Percentiles rank a stretch among this genome's conserved stretches.
phyloP scores from a whole-genome alignment of 35 echinoderm and acorn worm genomes.

The Acanthaster planci region DNA sequence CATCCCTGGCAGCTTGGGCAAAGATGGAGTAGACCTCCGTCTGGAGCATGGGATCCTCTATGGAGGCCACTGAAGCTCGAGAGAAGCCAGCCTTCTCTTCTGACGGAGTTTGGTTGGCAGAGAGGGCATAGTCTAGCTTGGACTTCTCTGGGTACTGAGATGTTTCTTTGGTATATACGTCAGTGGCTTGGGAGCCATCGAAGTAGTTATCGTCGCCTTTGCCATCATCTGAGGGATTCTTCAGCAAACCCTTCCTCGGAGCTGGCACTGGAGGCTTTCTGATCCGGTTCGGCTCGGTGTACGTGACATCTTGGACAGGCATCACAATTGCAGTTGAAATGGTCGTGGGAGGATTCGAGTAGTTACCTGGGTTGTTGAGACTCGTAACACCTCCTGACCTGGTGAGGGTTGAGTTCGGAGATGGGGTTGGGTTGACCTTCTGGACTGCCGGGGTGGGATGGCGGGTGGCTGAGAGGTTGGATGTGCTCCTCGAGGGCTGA shows the following conservation, averaged over 20 bases:
- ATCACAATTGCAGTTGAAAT: neutral
- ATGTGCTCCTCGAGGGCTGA: constrained; percentile 8
- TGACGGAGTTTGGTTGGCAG: neutral
- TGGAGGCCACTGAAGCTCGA: neutral
- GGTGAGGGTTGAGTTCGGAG: neutral
- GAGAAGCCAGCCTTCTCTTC: constrained; percentile 8
- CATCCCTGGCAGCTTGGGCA: neutral
- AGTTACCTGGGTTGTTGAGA: neutral
- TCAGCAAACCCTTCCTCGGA: neutral
- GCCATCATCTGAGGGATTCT: neutral
- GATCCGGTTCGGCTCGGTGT: neutral
- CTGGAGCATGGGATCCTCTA: constrained; percentile 8
- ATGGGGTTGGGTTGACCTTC: neutral
- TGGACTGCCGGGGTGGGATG: constrained; percentile 7
- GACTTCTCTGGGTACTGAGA: neutral
- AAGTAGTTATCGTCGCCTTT: neutral
- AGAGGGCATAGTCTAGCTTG: neutral
- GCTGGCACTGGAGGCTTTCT: constrained; percentile 4
- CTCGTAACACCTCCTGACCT: neutral
- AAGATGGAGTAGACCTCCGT: constrained; percentile 3
- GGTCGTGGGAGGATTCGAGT: neutral
- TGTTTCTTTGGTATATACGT: neutral
- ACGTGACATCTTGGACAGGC: constrained; percentile 1
- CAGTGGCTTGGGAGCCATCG: neutral
- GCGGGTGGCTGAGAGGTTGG: neutral